phyloP scores from a whole-genome alignment of 2,113 vertebrate genomes.

The Martes martes region DNA sequence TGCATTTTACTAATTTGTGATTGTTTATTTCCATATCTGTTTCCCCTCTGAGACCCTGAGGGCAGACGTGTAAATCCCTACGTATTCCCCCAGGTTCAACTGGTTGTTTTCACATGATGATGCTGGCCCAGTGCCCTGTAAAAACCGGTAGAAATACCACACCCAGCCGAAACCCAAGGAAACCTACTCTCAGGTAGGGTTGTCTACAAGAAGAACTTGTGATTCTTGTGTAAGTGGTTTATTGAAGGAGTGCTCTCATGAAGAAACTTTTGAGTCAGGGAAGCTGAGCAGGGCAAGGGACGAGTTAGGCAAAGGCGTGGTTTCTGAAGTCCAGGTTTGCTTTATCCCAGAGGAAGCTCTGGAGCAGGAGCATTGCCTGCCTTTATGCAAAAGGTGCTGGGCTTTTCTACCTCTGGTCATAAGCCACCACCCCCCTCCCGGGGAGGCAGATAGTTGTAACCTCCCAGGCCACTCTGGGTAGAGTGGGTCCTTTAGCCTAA shows the following conservation, averaged over 20 bases:
- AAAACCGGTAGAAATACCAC: neutral
- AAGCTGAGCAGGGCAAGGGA: neutral
- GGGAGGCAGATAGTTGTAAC: too few relatives aligned
- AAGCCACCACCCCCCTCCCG: neutral
- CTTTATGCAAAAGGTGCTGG: neutral
- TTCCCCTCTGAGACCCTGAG: neutral
- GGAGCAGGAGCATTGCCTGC: neutral
- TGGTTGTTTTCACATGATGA: neutral
- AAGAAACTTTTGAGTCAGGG: neutral
- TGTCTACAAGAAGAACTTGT: neutral
- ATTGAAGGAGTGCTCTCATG: neutral
- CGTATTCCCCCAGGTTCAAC: neutral
- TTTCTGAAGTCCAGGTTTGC: neutral
- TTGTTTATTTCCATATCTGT: neutral
- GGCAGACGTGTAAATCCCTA: neutral
- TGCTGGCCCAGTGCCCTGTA: neutral
- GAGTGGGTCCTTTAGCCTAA: neutral
- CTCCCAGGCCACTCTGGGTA: neutral
- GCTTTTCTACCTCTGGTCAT: neutral
- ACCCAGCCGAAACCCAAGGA: neutral
- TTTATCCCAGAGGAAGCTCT: neutral
- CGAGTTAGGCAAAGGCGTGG: neutral
- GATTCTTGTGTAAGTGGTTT: neutral
- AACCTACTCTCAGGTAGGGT: neutral
- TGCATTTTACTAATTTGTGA: neutral